These are phyloP conservation scores for Elephas maximus DNA, from an alignment of 2,113 vertebrate species.

Conservation along the genomic window DNA sequence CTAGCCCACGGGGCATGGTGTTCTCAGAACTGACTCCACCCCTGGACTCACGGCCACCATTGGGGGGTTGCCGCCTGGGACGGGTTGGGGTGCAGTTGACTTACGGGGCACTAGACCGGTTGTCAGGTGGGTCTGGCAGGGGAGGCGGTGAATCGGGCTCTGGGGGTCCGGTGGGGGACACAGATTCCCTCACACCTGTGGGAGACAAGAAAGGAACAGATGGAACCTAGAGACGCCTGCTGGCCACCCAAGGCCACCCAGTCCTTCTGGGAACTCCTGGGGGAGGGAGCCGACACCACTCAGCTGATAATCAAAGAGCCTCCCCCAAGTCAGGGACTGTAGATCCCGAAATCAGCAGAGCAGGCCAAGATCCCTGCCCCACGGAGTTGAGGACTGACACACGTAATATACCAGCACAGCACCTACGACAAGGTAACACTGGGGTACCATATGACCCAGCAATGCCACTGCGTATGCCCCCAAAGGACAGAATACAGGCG, in stretches of 20 bases:
- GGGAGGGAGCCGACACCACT: accelerated
- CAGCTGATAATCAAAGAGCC: too few relatives aligned
- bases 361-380: neutral
- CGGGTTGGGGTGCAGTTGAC: slow-evolving; percentile 66
- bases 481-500: neutral
- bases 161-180: slow-evolving; percentile 93
- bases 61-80: neutral
- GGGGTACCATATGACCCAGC: neutral
- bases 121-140: slow-evolving; percentile 93
- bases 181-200: slow-evolving; percentile 94
- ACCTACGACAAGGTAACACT: neutral
- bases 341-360: too few relatives aligned
- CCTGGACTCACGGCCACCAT: neutral
- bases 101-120: slow-evolving; percentile 93
- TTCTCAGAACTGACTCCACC: neutral
- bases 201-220: slow-evolving; percentile 58
- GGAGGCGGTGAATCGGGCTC: slow-evolving; percentile 92
- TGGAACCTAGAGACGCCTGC: accelerated
- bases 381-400: neutral
- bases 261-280: accelerated
- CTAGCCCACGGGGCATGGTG: accelerated
- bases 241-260: accelerated
- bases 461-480: neutral
- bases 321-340: too few relatives aligned
- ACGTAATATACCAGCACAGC: neutral